Percentiles rank a stretch among this genome's conserved stretches.
These are phyloP conservation scores for Brachynemurus nebulosus DNA, from an alignment of 2,888 invertebrate species.

Conservation along the genomic window DNA sequence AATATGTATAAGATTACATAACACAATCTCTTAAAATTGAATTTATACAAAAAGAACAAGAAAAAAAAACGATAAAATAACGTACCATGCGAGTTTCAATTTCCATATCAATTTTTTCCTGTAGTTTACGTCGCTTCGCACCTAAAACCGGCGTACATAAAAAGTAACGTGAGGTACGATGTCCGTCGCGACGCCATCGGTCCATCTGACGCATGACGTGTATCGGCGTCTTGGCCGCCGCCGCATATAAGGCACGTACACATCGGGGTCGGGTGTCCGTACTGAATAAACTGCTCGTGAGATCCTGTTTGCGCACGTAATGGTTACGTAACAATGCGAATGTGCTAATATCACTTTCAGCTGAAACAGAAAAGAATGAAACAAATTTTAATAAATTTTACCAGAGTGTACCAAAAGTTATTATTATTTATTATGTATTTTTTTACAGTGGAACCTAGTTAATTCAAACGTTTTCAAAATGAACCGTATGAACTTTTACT, in stretches of 20 bases:
- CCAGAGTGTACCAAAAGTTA: no score
- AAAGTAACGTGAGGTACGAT: constrained; percentile 53
- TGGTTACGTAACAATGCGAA: constrained; percentile 69
- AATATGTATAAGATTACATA: no score
- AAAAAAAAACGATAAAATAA: no score
- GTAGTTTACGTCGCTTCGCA: constrained; percentile 50
- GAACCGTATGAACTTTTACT: no score
- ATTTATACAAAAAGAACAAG: no score
- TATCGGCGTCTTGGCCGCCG: constrained; percentile 52
- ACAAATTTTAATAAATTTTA: no score
- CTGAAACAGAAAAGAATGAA: constrained; percentile 46
- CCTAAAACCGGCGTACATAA: constrained; percentile 71
- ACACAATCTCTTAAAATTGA: no score
- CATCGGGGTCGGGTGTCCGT: constrained; percentile 58
- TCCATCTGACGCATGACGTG: constrained; percentile 52
- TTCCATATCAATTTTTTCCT: constrained; percentile 60
- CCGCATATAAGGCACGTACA: constrained; percentile 63
- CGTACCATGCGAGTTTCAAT: constrained; percentile 82
- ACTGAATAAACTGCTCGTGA: constrained; percentile 61
- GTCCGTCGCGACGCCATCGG: constrained; percentile 47
- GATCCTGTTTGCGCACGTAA: constrained; percentile 55
- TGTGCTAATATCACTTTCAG: constrained; percentile 81
- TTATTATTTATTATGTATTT: no score
- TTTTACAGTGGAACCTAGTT: no score
- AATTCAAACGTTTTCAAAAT: no score